phyloP scores from a whole-genome alignment of 2,797 vertebrate genomes.

The Ibycter americanus region DNA sequence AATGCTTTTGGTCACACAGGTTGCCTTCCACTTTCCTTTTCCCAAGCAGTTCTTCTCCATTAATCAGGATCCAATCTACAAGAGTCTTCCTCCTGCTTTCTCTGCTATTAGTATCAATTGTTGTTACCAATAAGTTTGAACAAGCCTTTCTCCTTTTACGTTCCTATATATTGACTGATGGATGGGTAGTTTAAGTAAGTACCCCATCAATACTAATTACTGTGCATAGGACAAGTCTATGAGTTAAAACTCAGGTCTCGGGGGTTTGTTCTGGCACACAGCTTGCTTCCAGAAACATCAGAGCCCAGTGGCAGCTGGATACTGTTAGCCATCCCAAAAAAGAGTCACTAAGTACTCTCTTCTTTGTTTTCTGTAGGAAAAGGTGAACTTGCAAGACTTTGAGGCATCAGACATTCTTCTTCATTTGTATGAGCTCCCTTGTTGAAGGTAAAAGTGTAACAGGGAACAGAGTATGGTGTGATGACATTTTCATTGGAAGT shows the following conservation, averaged over 20 bases:
- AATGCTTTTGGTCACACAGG: background rate
- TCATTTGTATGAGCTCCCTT: background rate
- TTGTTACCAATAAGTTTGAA: conserved; percentile 19
- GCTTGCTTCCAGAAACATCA: background rate
- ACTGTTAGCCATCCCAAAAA: background rate
- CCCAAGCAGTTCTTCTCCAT: background rate
- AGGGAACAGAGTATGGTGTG: background rate
- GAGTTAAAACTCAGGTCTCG: background rate
- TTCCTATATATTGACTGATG: background rate
- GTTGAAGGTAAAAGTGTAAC: background rate
- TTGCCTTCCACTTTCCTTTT: background rate
- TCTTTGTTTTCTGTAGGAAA: background rate
- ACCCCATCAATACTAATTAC: conserved; percentile 35
- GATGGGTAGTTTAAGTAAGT: conserved; percentile 11
- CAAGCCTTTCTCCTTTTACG: background rate
- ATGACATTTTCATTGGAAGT: background rate
- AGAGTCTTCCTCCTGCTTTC: background rate
- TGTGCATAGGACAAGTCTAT: background rate
- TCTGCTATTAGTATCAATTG: background rate
- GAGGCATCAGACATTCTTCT: background rate
- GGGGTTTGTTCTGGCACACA: background rate
- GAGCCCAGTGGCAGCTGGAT: background rate
- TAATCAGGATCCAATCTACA: background rate
- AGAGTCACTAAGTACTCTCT: background rate
- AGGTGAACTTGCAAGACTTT: background rate